Evolutionary conservation across 2,113 vertebrate genomes (phyloP), one percentile per base, ranked within the genome.

Genomic region (Motacilla alba): DNA sequence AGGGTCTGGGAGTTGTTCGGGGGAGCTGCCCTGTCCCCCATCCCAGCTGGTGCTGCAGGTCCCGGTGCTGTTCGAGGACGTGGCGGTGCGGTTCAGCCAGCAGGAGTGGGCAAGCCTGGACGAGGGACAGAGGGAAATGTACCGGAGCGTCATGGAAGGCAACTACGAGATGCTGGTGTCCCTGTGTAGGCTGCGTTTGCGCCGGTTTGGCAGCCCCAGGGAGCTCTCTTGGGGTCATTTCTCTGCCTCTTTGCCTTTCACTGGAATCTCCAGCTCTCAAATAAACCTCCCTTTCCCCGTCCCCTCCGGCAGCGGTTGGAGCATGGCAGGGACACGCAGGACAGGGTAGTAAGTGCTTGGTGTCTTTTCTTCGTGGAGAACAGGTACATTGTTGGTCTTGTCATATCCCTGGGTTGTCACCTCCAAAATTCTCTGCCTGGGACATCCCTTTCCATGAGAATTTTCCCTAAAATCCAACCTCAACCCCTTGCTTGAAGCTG

Each of bases 151-250:
- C 82, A 97, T 97, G 98, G 89, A 97, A 73, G 92, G 93, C 93
- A 98, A 96, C 95, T 97, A 97, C 1, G 96, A 98, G 83, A 97
- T 86, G 1, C 93, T 98, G 92, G 94, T 97, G 74, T 98, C 98
- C 37, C 93, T 97, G 83, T 98, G 98, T 98, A 95, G 97, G 97
- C 85, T 37, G 44, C 4, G 12, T 41, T 93, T 24, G 64, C 12
- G 7, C 53, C 17, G 31, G 21, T 58, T 56, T 52, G 70, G 87
- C 83, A 30, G 70, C 82, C 13, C 59, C 2, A 6, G 56, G 74
- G 50, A 74, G 39, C 74, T 70, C 70, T 58, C 62, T 63, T 10
- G 33, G 83, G 79, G 80, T 75, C 62, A 3, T 47, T 91, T 83
- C 90, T 46, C 62, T 50, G 37, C 62, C 24, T 86, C 72, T 80